Evolutionary conservation across 2,888 invertebrate genomes (phyloP).

Genomic region (Emmelina monodactyla): DNA sequence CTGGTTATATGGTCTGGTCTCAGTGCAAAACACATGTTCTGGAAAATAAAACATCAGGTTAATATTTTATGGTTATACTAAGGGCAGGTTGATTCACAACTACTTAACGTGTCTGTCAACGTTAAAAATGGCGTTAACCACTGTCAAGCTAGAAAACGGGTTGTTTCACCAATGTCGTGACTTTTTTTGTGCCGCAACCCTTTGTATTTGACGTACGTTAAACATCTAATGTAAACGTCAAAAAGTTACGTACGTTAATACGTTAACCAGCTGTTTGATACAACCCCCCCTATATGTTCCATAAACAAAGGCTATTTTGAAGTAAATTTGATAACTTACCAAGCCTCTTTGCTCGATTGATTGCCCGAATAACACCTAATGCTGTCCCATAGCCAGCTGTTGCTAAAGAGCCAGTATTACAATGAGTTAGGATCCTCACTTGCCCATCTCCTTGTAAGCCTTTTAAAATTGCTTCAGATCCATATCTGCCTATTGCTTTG

Average conservation of each 20-base stretch:
- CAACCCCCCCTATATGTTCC: too few species aligned
- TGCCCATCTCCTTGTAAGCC: conserved; percentile 62
- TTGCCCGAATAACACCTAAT: conserved; percentile 89
- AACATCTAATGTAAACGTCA: too few species aligned
- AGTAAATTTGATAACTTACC: conserved; percentile 56
- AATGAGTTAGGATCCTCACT: conserved; percentile 89
- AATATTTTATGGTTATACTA: too few species aligned
- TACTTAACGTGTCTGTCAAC: too few species aligned
- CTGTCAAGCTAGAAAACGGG: too few species aligned
- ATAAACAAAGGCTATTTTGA: background rate
- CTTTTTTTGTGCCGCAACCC: too few species aligned
- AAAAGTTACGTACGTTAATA: too few species aligned
- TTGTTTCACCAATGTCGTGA: too few species aligned
- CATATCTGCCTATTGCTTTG: conserved; percentile 83
- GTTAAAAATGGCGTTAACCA: too few species aligned
- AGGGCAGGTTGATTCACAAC: too few species aligned
- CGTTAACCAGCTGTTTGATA: too few species aligned
- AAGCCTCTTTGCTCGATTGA: conserved; percentile 74
- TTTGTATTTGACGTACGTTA: too few species aligned
- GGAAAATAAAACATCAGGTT: conserved; percentile 26
- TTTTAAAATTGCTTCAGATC: conserved; percentile 79
- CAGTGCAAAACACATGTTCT: conserved; percentile 94
- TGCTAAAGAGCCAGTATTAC: conserved; percentile 97
- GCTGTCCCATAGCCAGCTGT: conserved; percentile 98
- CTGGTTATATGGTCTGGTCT: conserved; percentile 98